Evolutionary conservation across 2,113 vertebrate species (phyloP).

Genomic region (Natator depressus): DNA sequence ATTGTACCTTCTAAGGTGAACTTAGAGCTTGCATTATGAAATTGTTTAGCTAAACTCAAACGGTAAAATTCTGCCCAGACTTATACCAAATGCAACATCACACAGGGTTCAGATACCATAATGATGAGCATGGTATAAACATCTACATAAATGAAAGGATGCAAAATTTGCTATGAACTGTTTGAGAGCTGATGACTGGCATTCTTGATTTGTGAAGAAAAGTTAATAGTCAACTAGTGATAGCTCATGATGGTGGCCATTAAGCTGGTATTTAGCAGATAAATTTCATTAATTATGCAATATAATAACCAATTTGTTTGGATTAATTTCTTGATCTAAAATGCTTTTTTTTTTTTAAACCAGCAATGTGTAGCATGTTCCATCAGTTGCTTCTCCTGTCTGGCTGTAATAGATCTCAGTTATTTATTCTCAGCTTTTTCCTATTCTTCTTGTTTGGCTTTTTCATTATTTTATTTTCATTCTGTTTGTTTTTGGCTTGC

Average conservation of each 20-base stretch:
- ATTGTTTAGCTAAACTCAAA: neutral
- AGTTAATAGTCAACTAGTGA: neutral
- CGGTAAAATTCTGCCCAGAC: neutral
- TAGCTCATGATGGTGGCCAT: slow-evolving; percentile 19
- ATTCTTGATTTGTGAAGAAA: neutral
- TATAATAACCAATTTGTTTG: slow-evolving; percentile 35
- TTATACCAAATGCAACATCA: neutral
- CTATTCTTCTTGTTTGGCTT: slow-evolving; percentile 54
- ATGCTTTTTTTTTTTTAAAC: slow-evolving; percentile 19
- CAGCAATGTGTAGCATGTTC: slow-evolving; percentile 21
- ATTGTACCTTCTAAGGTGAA: neutral
- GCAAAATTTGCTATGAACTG: neutral
- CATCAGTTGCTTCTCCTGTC: slow-evolving; percentile 41
- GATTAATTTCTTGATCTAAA: slow-evolving; percentile 44
- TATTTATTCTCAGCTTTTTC: slow-evolving; percentile 46
- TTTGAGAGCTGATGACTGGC: neutral
- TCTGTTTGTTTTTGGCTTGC: slow-evolving; percentile 71
- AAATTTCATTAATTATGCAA: slow-evolving; percentile 1
- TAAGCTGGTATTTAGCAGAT: slow-evolving; percentile 17
- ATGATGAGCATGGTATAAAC: neutral
- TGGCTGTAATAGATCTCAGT: slow-evolving; percentile 54
- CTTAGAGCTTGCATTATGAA: slow-evolving; percentile 10
- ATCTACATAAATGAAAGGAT: neutral
- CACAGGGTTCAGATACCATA: neutral
- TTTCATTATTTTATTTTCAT: slow-evolving; percentile 70